Conservation (phyloP, 2,888 invertebrate species). For the Lapara coniferarum region DNA sequence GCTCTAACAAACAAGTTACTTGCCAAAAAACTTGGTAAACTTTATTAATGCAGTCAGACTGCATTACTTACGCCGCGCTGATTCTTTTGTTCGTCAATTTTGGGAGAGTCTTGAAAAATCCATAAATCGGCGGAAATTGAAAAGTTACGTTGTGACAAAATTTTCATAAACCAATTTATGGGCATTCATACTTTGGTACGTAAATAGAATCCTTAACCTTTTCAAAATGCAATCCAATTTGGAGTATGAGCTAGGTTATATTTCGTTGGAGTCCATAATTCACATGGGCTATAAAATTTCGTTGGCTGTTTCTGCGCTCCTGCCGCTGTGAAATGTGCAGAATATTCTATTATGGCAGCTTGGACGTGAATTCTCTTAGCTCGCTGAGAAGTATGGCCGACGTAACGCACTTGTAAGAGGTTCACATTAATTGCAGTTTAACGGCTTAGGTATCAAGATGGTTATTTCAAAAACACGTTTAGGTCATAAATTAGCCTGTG, state of each 20-base stretch:
- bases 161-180: background rate
- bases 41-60: slow-evolving; percentile 72
- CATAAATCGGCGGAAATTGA: slow-evolving; percentile 14
- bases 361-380: slow-evolving; percentile 43
- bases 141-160: background rate
- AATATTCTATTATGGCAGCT: slow-evolving; percentile 25
- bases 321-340: slow-evolving; percentile 26
- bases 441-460: background rate
- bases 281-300: slow-evolving; percentile 43
- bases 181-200: too few relatives aligned
- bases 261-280: slow-evolving; percentile 34
- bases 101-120: slow-evolving; percentile 5
- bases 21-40: slow-evolving; percentile 73
- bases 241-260: slow-evolving; percentile 9
- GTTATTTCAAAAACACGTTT: background rate
- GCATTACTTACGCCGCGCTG: slow-evolving; percentile 63
- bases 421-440: slow-evolving; percentile 15
- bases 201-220: slow-evolving; percentile 17
- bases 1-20: slow-evolving; percentile 52
- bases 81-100: slow-evolving; percentile 56
- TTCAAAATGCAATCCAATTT: slow-evolving; percentile 34
- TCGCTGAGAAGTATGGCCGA: slow-evolving; percentile 29
- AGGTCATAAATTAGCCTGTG: background rate
- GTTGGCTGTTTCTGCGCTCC: slow-evolving; percentile 23
- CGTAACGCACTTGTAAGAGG: slow-evolving; percentile 12